Base-by-base conservation (phyloP, 2,113 vertebrate species). In the Dicrurus megarhynchus region DNA sequence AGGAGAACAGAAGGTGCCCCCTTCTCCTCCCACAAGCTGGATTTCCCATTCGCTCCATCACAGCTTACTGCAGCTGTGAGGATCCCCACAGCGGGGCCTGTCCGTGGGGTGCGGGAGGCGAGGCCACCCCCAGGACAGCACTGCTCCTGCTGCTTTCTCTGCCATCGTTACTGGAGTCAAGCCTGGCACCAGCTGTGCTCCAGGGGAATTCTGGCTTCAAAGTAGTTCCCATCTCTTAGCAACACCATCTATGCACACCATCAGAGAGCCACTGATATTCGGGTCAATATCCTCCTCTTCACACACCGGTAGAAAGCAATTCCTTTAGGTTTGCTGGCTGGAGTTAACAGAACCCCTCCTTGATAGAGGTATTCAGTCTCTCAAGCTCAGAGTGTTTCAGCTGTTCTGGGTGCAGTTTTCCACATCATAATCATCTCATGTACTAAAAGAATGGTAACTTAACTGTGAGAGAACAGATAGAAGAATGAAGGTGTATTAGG, bases 91-190 rank as follows among this genome's bases (percentile, higher is more conserved):
- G 53, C 1, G 1, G 12, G 20, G 26, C 5, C 4, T 8, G 55
- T 85, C 60, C 11, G 3, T 6, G 33, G 28, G 22, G 8, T 3
- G 1, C 3, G 2, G 33, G 42, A 47, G 21, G 27, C 0, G 4
- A 60, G 21, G 18, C 22, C 1, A 0, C 7, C 3, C 18, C 41
- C 0, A 0, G 56, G 32, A 42, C 21, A 10, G 22, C 5, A 2
- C 41, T n/a, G 35, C 23, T 18, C 3, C 46, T 46, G 6, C 23
- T 22, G 21, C 53, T 33, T 19, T 35, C 44, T 21, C 20, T 8
- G 5, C 65, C 75, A 16, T 16, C 5, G 0, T 13, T 7, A 22
- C 6, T 39, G 37, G 35, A 30, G 26, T 5, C 59, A 35, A 73
- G 30, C 32, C 52, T 52, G 47, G 39, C n/a, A 55, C 18, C 73